Percentiles rank a stretch among this genome's conserved stretches.
phyloP scores from a whole-genome alignment of 2,113 vertebrate species.

The Periophthalmus modestus region DNA sequence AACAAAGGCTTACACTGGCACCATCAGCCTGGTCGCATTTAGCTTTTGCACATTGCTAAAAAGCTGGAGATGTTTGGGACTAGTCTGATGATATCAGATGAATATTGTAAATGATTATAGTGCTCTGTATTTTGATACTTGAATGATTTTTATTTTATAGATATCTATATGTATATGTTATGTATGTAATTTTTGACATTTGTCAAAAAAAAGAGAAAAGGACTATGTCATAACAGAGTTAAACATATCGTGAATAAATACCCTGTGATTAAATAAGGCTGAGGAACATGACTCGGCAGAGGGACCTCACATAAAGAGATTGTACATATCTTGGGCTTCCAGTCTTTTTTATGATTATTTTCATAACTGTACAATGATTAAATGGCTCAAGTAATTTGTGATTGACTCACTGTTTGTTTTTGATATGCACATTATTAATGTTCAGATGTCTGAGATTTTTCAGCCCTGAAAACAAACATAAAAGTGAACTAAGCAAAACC shows the following conservation, averaged over 20 bases:
- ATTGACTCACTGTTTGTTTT: constrained; percentile 24
- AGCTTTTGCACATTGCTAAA: constrained; percentile 81
- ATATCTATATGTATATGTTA: constrained; percentile 80
- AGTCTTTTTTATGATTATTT: constrained; percentile 90
- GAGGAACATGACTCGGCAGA: constrained; percentile 69
- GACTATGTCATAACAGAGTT: constrained; percentile 75
- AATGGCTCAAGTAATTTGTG: constrained; percentile 74
- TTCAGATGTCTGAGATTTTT: not conserved
- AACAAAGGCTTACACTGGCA: constrained; percentile 32
- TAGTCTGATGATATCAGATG: constrained; percentile 81
- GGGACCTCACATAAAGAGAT: constrained; percentile 86
- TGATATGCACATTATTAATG: not conserved
- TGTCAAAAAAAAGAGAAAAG: constrained; percentile 71
- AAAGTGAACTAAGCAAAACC: not conserved
- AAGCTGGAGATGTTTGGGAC: constrained; percentile 78
- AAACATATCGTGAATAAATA: constrained; percentile 86
- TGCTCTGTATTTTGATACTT: constrained; percentile 98
- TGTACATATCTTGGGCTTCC: constrained; percentile 94
- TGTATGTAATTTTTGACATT: constrained; percentile 75
- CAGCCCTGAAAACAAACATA: not conserved
- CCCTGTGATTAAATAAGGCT: constrained; percentile 75
- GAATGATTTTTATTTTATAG: constrained; percentile 91
- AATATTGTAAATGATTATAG: constrained; percentile 86
- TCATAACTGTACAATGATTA: constrained; percentile 94
- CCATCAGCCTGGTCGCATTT: constrained; percentile 69